These are phyloP conservation scores for Callipepla californica DNA, from an alignment of 2,113 vertebrate genomes.

Conservation along the genomic window DNA sequence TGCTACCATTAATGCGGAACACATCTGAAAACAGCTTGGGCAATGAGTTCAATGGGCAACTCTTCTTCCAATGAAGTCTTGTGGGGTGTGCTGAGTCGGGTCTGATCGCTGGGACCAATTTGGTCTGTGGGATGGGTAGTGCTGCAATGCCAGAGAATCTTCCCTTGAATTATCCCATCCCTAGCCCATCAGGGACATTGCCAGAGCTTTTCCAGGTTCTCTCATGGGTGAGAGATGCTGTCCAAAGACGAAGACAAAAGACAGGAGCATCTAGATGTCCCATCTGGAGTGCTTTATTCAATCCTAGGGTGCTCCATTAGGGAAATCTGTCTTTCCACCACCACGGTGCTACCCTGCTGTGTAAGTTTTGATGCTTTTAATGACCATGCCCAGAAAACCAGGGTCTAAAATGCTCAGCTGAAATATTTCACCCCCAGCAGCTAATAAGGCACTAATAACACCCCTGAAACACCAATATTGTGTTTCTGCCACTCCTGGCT, in stretches of 20 bases:
- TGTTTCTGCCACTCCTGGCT: neutral
- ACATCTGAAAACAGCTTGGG: neutral
- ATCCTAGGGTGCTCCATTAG: neutral
- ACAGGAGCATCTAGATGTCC: neutral
- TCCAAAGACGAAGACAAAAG: neutral
- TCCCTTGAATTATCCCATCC: neutral
- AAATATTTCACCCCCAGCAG: neutral
- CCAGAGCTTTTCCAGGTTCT: neutral
- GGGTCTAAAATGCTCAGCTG: neutral
- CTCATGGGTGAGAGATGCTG: neutral
- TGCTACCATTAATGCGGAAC: neutral
- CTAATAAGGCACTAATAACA: neutral
- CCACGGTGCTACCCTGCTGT: accelerated
- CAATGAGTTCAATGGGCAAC: neutral
- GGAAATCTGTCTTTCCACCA: neutral
- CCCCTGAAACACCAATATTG: neutral
- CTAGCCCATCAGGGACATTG: no score
- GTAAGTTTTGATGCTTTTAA: neutral
- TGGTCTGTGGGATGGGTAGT: neutral
- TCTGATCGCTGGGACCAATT: neutral
- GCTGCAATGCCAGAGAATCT: neutral
- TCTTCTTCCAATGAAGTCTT: neutral
- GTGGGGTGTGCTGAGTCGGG: neutral
- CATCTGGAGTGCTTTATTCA: neutral
- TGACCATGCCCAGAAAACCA: neutral